Evolutionary conservation across 2,113 vertebrate genomes (phyloP), one percentile per base, ranked within the genome.

Genomic region (Phalacrocorax aristotelis): DNA sequence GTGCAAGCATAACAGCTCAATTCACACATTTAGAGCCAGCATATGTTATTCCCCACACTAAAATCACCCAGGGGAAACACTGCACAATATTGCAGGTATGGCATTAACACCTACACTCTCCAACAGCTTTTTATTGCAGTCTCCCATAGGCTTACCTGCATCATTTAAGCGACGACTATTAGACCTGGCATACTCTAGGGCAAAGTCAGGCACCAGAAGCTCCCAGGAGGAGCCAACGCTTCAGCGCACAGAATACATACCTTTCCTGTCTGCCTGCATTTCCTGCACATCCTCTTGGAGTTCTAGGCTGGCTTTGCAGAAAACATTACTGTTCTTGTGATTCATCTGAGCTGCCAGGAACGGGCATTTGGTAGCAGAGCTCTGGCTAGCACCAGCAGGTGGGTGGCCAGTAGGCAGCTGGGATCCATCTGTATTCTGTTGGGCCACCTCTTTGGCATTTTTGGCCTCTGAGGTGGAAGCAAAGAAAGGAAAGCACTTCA

Each of bases 321-420:
- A 98, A 71, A 99, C 99, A 1, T 86, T 98, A 97, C 99, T 99
- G 95, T 98, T 98, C 76, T 97, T 98, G 96, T 99, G 99, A 57
- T 96, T 98, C 99, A 99, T 99, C 97, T 99, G 98, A 54, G 99
- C 99, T 15, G 99, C 99, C 96, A 99, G 98, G 95, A 99, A 99
- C 0, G 99, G 99, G 96, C 99, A 99, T 66, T 99, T 99, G 62
- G 99, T 99, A 15, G 98, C 98, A 7, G 96, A 80, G 3, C 86
- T 87, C 80, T 99, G 99, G 80, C 97, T 97, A 15, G 81, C 1
- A 21, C 89, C 49, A 30, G 98, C 79, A 26, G 97, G 92, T 3
- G 97, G 98, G 90, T 99, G 99, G 65, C 98, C 98, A 54, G 93
- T 23, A 5, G 98, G 99, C 65, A 96, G 91, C 64, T 98, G 98